A percentile compares a stretch with the other conserved stretches of the same genome.
Evolutionary conservation across 2,113 vertebrate species (phyloP).

Genomic region (Oncorhynchus kisutch): DNA sequence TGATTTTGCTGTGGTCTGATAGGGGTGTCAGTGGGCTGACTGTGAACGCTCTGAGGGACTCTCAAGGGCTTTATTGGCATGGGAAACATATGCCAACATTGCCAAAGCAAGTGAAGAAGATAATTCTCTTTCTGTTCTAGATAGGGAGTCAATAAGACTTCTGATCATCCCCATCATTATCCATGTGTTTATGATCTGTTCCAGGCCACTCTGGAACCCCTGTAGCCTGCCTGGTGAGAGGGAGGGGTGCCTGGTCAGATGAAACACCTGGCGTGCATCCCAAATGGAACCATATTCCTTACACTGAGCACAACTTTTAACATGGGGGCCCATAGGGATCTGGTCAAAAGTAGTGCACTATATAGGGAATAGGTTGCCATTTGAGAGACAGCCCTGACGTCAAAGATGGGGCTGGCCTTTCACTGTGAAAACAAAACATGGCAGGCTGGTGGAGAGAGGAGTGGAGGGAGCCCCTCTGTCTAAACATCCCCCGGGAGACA

Average conservation of each 20-base stretch:
- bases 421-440: constrained; percentile 69
- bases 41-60: too few species aligned
- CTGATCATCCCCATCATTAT: too few species aligned
- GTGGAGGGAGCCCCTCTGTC: constrained; percentile 44
- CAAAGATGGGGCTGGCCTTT: constrained; percentile 34
- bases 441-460: constrained; percentile 59
- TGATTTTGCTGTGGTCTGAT: too few species aligned
- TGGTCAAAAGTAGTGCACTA: too few species aligned
- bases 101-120: too few species aligned
- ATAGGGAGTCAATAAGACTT: constrained; percentile 37
- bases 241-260: constrained; percentile 14
- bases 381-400: constrained; percentile 29
- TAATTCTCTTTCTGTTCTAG: neutral
- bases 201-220: constrained; percentile 28
- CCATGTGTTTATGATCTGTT: constrained; percentile 48
- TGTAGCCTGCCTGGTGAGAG: constrained; percentile 15
- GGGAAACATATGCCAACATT: too few species aligned
- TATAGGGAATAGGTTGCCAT: too few species aligned
- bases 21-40: too few species aligned
- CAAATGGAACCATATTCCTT: too few species aligned
- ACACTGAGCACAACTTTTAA: too few species aligned
- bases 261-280: constrained; percentile 35
- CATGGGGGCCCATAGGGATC: too few species aligned
- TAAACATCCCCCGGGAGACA: constrained; percentile 46
- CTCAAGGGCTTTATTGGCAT: too few species aligned